Evolutionary conservation across 2,797 vertebrate species (phyloP), one percentile per base, ranked within the genome.

Genomic region (Cryptoblepharus egeriae): DNA sequence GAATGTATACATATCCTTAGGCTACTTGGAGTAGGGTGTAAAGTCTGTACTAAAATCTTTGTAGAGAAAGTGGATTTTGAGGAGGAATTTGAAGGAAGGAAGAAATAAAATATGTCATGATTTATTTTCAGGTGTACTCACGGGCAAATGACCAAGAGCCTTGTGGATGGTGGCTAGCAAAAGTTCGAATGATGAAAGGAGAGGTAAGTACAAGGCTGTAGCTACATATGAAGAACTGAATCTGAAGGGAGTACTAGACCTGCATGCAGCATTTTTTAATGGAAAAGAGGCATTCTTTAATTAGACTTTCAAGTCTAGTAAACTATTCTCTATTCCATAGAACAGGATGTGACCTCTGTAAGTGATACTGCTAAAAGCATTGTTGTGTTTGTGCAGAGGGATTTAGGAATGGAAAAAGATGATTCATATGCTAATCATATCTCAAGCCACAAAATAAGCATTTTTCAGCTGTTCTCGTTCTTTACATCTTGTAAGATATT

Each of bases 161-260:
- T n/a, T 99, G 98, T 93, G 99, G 98, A 75, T 99, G 99, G 98
- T 99, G 99, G 99, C 92, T 99, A 88, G 99, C 98, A 74, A 99
- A 99, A 97, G 98, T 99, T 86, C 96, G 98, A 91, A 99, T 99
- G 98, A 98, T 99, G 97, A 99, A 99, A 93, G 99, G 99, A 94
- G 98, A 98, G 88, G 99, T 99, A 94, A 96, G 96, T 96, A 26
- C 49, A 37, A 82, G 52, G 49, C n/a, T 74, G 70, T 13, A 42
- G 12, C 3, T 11, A 28, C 26, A 4, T 26, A 26, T 12, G 32
- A 77, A 63, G 24, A 35, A 63, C 2, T 10, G 18, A 13, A 70
- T 42, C 35, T 58, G 72, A 77, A 55, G 7, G n/a, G 37, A 39
- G 12, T 7, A 26, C 30, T 42, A 35, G 8, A 37, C 8, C 8